A percentile compares a stretch with the other conserved stretches of the same genome.
These are phyloP conservation scores for Ormyrus thymus DNA, from an alignment of 2,888 invertebrate genomes.

Conservation along the genomic window DNA sequence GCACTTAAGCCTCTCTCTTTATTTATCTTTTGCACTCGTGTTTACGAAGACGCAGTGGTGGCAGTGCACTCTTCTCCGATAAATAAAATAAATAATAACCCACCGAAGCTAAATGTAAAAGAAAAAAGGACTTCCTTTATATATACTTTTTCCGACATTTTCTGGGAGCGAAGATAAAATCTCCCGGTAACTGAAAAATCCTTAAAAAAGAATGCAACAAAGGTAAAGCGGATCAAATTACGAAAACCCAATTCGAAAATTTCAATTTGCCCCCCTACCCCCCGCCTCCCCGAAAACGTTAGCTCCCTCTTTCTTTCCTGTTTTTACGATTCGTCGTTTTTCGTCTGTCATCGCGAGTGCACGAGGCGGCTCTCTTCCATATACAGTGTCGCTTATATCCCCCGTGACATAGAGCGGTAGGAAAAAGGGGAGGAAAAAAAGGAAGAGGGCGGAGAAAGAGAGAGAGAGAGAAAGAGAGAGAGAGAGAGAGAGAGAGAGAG, in stretches of 20 bases:
- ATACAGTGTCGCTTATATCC: slow-evolving; percentile 30
- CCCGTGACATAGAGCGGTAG: slow-evolving; percentile 31
- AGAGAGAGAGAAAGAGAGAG: slow-evolving; percentile 2
- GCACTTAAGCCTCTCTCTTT: no score
- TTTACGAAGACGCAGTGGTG: no score
- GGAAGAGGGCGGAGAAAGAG: not conserved
- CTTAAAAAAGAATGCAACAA: not conserved
- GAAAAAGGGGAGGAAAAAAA: slow-evolving; percentile 5
- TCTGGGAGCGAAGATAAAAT: not conserved
- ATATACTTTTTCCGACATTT: not conserved
- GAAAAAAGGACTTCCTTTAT: no score
- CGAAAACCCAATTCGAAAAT: no score
- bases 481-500: not conserved
- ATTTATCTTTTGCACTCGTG: no score
- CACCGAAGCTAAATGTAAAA: no score
- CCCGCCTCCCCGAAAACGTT: no score
- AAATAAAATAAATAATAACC: no score
- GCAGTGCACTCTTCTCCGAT: no score
- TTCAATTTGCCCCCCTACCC: no score
- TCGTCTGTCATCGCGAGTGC: slow-evolving; percentile 39
- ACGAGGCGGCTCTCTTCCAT: not conserved
- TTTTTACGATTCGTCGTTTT: slow-evolving; percentile 48
- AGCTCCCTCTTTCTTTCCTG: not conserved
- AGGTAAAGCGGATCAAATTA: no score
- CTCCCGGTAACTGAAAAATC: not conserved